Percentiles rank a stretch among this genome's conserved stretches.
Conservation (phyloP, 2,888 invertebrate genomes). For the Platypus cylindrus region DNA sequence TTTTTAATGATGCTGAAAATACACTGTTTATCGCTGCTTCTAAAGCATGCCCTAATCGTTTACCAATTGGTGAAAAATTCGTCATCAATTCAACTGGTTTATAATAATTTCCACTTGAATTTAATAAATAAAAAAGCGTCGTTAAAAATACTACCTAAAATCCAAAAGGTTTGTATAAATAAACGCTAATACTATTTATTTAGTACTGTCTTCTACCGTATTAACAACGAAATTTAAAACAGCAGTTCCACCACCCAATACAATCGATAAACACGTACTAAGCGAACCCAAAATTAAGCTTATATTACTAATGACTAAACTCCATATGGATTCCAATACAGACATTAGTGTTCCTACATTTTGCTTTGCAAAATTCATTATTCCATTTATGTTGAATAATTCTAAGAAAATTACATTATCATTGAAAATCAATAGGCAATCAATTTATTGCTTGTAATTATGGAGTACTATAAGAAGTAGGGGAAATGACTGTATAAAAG, state of each 20-base stretch:
- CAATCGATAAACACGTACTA: constrained; percentile 74
- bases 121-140: constrained; percentile 88
- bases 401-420: too few relatives aligned
- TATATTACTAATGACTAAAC: constrained; percentile 84
- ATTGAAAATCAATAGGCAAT: too few relatives aligned
- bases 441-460: too few relatives aligned
- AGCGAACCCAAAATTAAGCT: constrained; percentile 72
- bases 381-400: constrained; percentile 57
- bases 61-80: constrained; percentile 67
- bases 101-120: constrained; percentile 73
- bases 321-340: constrained; percentile 77
- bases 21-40: constrained; percentile 88
- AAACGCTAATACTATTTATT: not conserved
- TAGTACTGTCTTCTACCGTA: constrained; percentile 47
- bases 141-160: constrained; percentile 90
- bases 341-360: constrained; percentile 83
- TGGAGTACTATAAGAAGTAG: too few relatives aligned
- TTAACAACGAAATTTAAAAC: constrained; percentile 78
- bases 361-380: constrained; percentile 73
- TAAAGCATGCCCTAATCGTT: constrained; percentile 65
- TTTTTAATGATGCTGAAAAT: constrained; percentile 90
- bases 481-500: too few relatives aligned
- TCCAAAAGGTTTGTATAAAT: not conserved
- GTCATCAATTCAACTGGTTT: constrained; percentile 86
- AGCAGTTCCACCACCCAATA: constrained; percentile 83